Conservation (phyloP, 2,888 invertebrate species). For the Ophraella communa region DNA sequence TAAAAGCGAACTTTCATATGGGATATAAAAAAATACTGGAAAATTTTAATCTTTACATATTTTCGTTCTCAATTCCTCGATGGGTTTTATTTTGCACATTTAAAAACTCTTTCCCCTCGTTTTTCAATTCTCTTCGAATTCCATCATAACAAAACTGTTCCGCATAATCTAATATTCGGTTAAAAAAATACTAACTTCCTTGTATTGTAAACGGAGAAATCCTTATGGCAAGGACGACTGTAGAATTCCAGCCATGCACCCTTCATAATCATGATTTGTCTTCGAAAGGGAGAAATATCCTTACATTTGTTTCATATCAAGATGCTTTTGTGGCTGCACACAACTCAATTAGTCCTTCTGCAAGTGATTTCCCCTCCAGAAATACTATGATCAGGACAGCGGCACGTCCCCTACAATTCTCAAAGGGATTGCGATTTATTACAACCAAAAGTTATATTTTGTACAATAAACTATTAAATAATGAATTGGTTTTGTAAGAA, state of each 20-base stretch:
- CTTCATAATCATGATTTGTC: conserved; percentile 49
- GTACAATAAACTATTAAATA: no score
- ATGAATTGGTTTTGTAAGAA: no score
- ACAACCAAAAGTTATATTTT: background rate
- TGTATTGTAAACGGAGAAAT: background rate
- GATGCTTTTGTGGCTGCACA: conserved; percentile 47
- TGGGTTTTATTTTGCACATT: no score
- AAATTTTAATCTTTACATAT: no score
- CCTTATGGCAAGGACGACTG: conserved; percentile 14
- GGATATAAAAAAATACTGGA: conserved; percentile 29
- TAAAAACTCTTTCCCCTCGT: no score
- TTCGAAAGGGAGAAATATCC: conserved; percentile 41
- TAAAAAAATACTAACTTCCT: conserved; percentile 10
- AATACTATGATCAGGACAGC: conserved; percentile 44
- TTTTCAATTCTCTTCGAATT: background rate
- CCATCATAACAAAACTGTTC: background rate
- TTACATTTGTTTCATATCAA: conserved; percentile 51
- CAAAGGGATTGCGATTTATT: background rate
- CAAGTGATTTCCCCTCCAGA: conserved; percentile 48
- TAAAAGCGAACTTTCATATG: conserved; percentile 41
- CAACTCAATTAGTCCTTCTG: conserved; percentile 55
- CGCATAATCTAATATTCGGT: conserved; percentile 12
- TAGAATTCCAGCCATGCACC: conserved; percentile 18
- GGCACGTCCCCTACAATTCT: background rate
- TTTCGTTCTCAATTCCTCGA: no score